Evolutionary conservation across 92 coral and sea anemone genomes (phyloP).

Genomic region (Ricordea florida): DNA sequence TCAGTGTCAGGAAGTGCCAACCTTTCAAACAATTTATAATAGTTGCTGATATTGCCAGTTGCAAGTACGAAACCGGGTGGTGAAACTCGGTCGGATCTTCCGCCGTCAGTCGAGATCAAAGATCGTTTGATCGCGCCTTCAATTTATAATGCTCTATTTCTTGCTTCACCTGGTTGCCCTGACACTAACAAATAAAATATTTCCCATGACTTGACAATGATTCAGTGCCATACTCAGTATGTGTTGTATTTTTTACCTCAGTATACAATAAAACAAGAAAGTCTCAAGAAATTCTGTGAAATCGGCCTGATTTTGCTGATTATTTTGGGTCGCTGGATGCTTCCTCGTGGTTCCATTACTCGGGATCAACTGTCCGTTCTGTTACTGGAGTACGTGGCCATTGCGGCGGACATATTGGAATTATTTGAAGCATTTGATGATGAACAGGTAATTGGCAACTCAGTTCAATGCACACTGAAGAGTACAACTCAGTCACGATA

Average conservation of each 20-base stretch:
- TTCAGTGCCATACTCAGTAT: neutral
- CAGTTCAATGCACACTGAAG: too few species aligned
- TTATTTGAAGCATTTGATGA: slow-evolving; percentile 82
- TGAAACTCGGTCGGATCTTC: too few species aligned
- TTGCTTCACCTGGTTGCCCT: too few species aligned
- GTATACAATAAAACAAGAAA: neutral
- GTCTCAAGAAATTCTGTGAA: slow-evolving; percentile 70
- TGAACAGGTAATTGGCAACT: slow-evolving; percentile 46
- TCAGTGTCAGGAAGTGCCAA: too few species aligned
- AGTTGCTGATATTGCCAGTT: too few species aligned
- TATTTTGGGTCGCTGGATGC: slow-evolving; percentile 88
- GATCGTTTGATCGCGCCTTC: too few species aligned
- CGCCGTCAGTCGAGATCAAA: too few species aligned
- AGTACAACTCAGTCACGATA: too few species aligned
- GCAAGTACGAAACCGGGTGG: too few species aligned
- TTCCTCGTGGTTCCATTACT: slow-evolving; percentile 89
- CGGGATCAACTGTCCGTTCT: slow-evolving; percentile 92
- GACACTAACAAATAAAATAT: too few species aligned
- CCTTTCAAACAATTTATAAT: too few species aligned
- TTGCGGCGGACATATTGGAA: slow-evolving; percentile 91
- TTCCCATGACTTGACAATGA: neutral
- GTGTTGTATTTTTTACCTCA: neutral
- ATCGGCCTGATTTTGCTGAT: slow-evolving; percentile 80
- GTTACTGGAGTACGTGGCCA: slow-evolving; percentile 88
- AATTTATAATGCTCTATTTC: too few species aligned